Percentiles rank a stretch among this genome's conserved stretches.
phyloP scores from a whole-genome alignment of 2,113 vertebrate species.

The Sapajus apella region DNA sequence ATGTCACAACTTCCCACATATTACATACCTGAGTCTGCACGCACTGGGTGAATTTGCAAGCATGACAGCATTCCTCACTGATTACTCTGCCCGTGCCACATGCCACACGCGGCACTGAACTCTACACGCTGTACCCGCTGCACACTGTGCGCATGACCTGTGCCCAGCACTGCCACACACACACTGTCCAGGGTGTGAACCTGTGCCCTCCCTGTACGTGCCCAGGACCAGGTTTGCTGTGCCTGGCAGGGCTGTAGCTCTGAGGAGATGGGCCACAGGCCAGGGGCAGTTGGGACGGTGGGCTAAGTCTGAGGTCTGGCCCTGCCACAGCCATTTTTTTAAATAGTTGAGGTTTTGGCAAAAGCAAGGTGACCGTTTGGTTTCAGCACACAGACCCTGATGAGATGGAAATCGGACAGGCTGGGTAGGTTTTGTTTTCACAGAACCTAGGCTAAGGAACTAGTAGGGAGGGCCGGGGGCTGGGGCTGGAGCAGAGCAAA shows the following conservation, averaged over 20 bases:
- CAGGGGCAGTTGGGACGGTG: neutral
- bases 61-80: accelerated
- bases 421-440: conserved; percentile 27
- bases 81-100: accelerated
- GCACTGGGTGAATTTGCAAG: accelerated
- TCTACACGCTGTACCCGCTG: neutral
- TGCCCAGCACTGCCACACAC: neutral
- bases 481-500: neutral
- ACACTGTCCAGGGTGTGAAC: neutral
- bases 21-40: too few species aligned
- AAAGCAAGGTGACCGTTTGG: neutral
- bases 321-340: conserved; percentile 39
- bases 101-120: neutral
- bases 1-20: accelerated
- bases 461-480: neutral
- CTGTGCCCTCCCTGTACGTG: too few species aligned
- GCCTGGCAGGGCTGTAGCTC: neutral
- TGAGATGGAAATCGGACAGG: conserved; percentile 3
- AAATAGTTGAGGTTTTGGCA: conserved; percentile 72
- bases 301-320: conserved; percentile 64
- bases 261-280: neutral
- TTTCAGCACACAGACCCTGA: conserved; percentile 5
- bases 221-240: neutral
- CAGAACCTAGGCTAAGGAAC: neutral
- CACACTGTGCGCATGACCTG: neutral